Conservation (phyloP, 1,140 invertebrate genomes). For the Lutraria rhynchaena region DNA sequence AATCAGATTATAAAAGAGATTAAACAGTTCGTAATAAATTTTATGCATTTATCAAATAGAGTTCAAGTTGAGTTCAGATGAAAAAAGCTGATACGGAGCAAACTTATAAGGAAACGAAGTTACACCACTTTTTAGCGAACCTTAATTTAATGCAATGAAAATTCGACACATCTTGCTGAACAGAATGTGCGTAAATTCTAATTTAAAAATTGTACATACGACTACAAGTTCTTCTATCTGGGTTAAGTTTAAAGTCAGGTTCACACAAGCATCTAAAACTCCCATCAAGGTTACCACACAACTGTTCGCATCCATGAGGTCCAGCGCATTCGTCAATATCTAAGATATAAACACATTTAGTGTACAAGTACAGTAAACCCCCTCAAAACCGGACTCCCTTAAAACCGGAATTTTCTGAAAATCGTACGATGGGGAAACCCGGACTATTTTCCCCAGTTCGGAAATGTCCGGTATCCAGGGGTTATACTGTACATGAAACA, state of each 20-base stretch:
- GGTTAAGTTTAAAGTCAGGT: constrained; percentile 5
- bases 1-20: too few species aligned
- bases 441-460: too few species aligned
- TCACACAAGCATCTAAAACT: constrained; percentile 41
- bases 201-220: not conserved
- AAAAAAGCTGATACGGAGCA: not conserved
- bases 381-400: too few species aligned
- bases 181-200: not conserved
- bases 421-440: too few species aligned
- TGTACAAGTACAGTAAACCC: too few species aligned
- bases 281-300: constrained; percentile 20
- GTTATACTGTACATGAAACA: too few species aligned
- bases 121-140: not conserved
- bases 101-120: not conserved
- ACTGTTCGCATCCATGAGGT: constrained; percentile 15
- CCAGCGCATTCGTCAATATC: constrained; percentile 47
- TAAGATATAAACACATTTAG: constrained; percentile 5
- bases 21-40: too few species aligned
- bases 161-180: not conserved
- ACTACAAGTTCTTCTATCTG: constrained; percentile 22
- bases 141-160: not conserved
- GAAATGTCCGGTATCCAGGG: too few species aligned
- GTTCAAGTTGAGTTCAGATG: too few species aligned
- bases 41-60: too few species aligned
- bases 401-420: too few species aligned